phyloP scores from a whole-genome alignment of 2,113 vertebrate species.

The Actenoides lindsayi region DNA sequence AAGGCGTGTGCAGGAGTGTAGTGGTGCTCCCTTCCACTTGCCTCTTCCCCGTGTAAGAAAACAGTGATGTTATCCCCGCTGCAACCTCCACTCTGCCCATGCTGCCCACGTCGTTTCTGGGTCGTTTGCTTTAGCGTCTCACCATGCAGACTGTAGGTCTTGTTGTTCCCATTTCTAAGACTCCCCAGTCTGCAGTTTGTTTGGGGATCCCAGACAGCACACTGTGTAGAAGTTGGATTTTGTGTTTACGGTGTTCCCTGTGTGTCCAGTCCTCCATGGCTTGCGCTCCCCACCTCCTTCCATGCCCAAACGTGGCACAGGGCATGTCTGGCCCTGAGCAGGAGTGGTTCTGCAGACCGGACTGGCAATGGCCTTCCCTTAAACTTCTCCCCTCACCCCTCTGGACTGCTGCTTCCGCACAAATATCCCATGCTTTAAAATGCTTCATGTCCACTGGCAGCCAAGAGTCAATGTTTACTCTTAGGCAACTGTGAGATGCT shows the following conservation, averaged over 20 bases:
- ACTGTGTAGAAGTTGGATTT: neutral
- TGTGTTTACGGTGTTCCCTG: neutral
- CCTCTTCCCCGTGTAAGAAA: neutral
- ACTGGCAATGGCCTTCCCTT: neutral
- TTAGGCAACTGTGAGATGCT: neutral
- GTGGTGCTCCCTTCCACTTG: neutral
- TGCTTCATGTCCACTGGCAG: neutral
- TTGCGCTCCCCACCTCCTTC: neutral
- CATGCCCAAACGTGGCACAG: neutral
- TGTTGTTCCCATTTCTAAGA: neutral
- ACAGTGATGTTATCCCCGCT: fast-evolving
- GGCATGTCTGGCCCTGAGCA: neutral
- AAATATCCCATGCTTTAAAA: neutral
- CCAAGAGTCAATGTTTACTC: neutral
- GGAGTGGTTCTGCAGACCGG: fast-evolving
- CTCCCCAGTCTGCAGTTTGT: fast-evolving
- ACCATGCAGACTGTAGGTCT: fast-evolving
- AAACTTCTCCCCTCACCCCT: neutral
- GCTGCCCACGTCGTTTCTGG: fast-evolving
- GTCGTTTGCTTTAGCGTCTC: neutral
- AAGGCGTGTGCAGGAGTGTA: neutral
- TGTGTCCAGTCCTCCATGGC: neutral
- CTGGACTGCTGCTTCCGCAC: neutral
- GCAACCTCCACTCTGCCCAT: fast-evolving
- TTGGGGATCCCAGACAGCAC: too few species aligned